Conservation (phyloP, 1,140 invertebrate species). For the Drosophila bipectinata region DNA sequence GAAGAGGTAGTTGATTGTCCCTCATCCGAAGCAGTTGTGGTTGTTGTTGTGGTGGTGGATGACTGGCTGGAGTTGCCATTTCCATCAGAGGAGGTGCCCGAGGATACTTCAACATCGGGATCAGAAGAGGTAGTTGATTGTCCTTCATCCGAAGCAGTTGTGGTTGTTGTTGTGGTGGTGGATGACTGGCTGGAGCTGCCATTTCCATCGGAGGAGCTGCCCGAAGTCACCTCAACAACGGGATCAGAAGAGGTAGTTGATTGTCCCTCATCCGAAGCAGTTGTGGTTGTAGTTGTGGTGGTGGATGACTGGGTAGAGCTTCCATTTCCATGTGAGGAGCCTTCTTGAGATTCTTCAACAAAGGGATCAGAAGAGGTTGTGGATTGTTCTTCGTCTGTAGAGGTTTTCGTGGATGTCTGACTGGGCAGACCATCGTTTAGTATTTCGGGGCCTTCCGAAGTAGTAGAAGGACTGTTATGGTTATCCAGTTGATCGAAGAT, state of each 20-base stretch:
- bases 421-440: constrained; percentile 3
- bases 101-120: background rate
- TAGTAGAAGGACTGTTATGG: background rate
- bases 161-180: constrained; percentile 13
- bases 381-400: background rate
- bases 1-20: background rate
- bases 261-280: background rate
- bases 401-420: background rate
- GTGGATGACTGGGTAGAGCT: constrained; percentile 1
- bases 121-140: background rate
- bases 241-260: constrained; percentile 1
- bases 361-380: background rate
- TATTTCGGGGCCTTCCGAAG: background rate
- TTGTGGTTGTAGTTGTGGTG: constrained; percentile 6
- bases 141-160: constrained; percentile 14
- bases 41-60: background rate
- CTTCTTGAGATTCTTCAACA: background rate
- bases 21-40: constrained; percentile 1
- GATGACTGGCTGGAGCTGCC: constrained; percentile 5
- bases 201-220: constrained; percentile 1
- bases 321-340: background rate
- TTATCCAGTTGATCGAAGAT: constrained; percentile 14
- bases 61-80: background rate
- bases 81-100: background rate
- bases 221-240: background rate